Conservation (phyloP, 2,888 invertebrate genomes). For the Lochmaea crataegi region DNA sequence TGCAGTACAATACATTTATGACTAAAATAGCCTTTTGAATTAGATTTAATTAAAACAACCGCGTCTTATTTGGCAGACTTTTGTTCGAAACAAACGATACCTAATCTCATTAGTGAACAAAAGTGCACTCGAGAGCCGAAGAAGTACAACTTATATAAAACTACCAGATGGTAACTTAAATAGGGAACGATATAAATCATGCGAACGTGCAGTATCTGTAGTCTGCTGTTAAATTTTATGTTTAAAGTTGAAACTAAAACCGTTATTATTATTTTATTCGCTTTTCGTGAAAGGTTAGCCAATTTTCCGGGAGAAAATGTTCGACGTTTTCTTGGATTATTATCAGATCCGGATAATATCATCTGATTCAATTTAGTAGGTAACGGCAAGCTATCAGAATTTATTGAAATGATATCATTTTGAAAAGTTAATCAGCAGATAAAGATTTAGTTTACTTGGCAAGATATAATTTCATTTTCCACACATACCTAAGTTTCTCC, state of each 20-base stretch:
- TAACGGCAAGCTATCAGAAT: not conserved
- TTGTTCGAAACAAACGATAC: constrained; percentile 7
- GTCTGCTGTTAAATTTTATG: constrained; percentile 59
- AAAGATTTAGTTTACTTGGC: too few species aligned
- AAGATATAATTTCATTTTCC: too few species aligned
- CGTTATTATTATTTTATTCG: constrained; percentile 52
- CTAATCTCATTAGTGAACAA: constrained; percentile 28
- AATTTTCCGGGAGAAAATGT: constrained; percentile 30
- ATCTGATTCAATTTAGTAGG: constrained; percentile 14
- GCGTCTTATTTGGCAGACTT: not conserved
- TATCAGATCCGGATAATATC: constrained; percentile 6
- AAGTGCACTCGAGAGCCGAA: constrained; percentile 19
- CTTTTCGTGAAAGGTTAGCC: constrained; percentile 35
- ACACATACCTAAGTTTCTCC: too few species aligned
- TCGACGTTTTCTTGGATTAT: constrained; percentile 21
- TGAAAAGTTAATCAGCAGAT: too few species aligned
- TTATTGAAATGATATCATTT: too few species aligned
- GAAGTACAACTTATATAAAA: constrained; percentile 48
- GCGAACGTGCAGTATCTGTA: constrained; percentile 54
- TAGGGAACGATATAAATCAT: constrained; percentile 48
- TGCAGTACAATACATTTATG: too few species aligned
- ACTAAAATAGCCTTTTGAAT: not conserved
- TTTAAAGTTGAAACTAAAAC: constrained; percentile 55
- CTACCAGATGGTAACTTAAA: constrained; percentile 52
- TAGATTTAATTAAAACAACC: not conserved